A percentile compares a stretch with the other conserved stretches of the same genome.
phyloP scores from a whole-genome alignment of 1,140 invertebrate genomes.

The Aethina tumida region DNA sequence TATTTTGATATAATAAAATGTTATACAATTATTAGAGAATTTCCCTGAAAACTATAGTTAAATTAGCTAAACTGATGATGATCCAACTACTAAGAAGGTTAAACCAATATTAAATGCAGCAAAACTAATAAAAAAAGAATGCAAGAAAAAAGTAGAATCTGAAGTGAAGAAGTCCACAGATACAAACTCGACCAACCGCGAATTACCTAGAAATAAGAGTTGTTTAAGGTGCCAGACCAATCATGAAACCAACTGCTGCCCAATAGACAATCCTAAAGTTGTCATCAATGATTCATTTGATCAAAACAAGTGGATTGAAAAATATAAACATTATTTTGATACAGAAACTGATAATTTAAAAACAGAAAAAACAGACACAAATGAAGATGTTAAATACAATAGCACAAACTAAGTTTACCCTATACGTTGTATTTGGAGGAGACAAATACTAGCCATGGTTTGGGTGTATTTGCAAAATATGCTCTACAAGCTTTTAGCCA shows the following conservation, averaged over 20 bases:
- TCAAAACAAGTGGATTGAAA: slow-evolving; percentile 41
- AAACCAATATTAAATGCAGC: slow-evolving; percentile 3
- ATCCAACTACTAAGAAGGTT: background rate
- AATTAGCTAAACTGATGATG: too few relatives aligned
- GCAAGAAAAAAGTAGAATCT: slow-evolving; percentile 4
- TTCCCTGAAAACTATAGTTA: too few relatives aligned
- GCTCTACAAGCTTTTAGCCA: slow-evolving; percentile 55
- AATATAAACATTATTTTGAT: slow-evolving; percentile 34
- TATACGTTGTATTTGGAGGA: slow-evolving; percentile 43
- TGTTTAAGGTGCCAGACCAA: slow-evolving; percentile 47
- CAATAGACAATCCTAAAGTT: slow-evolving; percentile 43
- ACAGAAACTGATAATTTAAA: slow-evolving; percentile 30
- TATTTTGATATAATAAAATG: too few relatives aligned
- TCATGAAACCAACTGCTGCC: slow-evolving; percentile 49
- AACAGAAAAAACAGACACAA: slow-evolving; percentile 30
- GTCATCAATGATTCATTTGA: slow-evolving; percentile 42
- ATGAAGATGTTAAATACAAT: slow-evolving; percentile 36
- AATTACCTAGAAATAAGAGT: slow-evolving; percentile 45
- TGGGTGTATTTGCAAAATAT: slow-evolving; percentile 55
- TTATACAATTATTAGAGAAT: too few relatives aligned
- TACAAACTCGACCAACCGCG: slow-evolving; percentile 27
- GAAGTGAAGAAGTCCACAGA: slow-evolving; percentile 13
- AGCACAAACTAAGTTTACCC: slow-evolving; percentile 45
- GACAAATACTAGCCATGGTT: slow-evolving; percentile 43
- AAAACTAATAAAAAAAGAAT: slow-evolving; percentile 7